Base-by-base conservation (phyloP, 2,797 vertebrate genomes). In the Lepus townsendii region DNA sequence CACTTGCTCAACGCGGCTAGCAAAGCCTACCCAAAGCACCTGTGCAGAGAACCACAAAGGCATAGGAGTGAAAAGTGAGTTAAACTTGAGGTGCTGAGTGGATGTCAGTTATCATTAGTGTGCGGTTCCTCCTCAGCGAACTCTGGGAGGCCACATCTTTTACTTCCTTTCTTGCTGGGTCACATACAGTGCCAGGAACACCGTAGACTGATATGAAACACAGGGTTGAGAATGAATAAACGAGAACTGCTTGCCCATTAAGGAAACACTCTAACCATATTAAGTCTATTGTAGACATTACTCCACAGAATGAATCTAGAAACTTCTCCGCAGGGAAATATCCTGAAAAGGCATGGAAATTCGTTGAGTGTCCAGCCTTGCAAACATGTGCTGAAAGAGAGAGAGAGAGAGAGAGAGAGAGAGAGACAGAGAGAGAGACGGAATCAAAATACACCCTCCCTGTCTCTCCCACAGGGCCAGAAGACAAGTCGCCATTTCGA, bases 91-190 rank as follows among this genome's bases (percentile, higher is more conserved):
- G 83, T 57, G 20, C 16, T 78, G 12, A 35, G 30, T 17, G 10
- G 91, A 65, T 65, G 30, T 50, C n/a, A 66, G 47, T 69, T 62
- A 57, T 26, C 30, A 32, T 47, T 77, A 57, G 4, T 75, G 27
- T 19, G 27, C 20, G 54, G 42, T 57, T 94, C 75, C 57, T 84
- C 24, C 26, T 27, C 72, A 66, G 0, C 38, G 42, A 77, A 72
- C 62, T 52, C 78, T 86, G 86, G 24, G 65, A 89, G 66, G 68
- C 9, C 65, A 84, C 27, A 47, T 47, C 26, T 73, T 88, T 75
- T 83, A 86, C 77, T 96, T 94, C 80, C 87, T 94, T 93, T 93
- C 91, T 96, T 35, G 38, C 42, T 83, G 62, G 65, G 93, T 85
- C 65, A 91, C 9, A 30, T 63, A 73, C 6, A 77, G 62, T 54